Base-by-base conservation (phyloP, 2,888 invertebrate species). In the Chydorus sphaericus region DNA sequence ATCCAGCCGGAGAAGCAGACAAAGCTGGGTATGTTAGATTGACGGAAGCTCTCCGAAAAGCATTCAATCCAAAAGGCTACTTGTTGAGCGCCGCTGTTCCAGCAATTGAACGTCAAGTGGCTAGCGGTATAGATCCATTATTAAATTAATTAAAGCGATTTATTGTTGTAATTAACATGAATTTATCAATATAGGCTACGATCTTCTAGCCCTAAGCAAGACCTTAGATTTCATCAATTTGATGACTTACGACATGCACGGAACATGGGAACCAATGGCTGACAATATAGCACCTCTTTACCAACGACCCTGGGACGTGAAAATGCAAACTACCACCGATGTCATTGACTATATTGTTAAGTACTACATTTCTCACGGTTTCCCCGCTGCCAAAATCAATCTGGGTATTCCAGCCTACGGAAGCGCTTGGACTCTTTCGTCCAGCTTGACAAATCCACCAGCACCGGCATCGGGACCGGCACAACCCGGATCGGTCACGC, bases 361-460 rank as follows among this genome's bases (percentile, higher is more conserved):
- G 7, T 57, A 57, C 36, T 59, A 54, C 54, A 29, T 59, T 16
- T n/a, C 14, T 14, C 38, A 59, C 16, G 59, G 59, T 5, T 37
- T 48, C 31, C 54, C 53, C 6, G 48, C 59, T 10, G 23, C 48
- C 18, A 59, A 59, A 48, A 29, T 59, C 36, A 28, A 58, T 20
- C 18, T 59, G 39, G 59, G 59, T 10, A 59, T 57, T 18, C 57
- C 59, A 14, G 20, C 38, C 7, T 59, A 59, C 36, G 59, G 59
- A 11, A 23, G 39, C 20, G 44, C 38, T 11, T 59, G 53, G 48
- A 54, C 48, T 23, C 57, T 59, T n/a, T 29, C 54, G 20, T 38
- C 57, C 11, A 29, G 2, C 26, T 39, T 20, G n/a, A 48, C 37
- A 11, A 23, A 29, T 4, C 57, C 55, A 23, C 54, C 54, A 4